Conservation (phyloP, 2,113 vertebrate species). For the Corydoras maculifer region DNA sequence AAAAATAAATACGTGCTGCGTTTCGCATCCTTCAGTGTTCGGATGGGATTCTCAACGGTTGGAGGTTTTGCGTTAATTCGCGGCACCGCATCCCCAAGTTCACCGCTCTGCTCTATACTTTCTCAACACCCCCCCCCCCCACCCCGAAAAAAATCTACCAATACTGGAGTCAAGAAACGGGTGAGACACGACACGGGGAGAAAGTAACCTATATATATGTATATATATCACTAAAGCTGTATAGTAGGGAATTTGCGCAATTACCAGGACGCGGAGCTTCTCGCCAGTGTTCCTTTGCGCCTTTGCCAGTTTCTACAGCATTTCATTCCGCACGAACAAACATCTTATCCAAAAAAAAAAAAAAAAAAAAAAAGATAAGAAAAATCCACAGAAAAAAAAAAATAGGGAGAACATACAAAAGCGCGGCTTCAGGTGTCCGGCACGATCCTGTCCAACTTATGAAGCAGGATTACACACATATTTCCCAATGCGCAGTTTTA, state of each 20-base stretch:
- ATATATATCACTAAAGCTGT: background rate
- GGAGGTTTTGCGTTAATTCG: no score
- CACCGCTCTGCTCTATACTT: no score
- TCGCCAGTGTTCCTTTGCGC: conserved; percentile 51
- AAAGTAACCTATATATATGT: no score
- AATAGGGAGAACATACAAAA: background rate
- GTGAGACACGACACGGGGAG: no score
- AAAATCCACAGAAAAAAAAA: conserved; percentile 11
- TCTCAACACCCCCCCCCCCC: no score
- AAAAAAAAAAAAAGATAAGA: conserved; percentile 37
- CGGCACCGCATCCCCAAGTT: no score
- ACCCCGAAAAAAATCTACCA: no score
- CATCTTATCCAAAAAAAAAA: conserved; percentile 20
- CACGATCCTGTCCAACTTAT: conserved; percentile 72
- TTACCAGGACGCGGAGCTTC: conserved; percentile 54
- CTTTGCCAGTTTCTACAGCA: conserved; percentile 52
- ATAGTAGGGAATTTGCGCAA: conserved; percentile 31
- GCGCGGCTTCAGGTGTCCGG: conserved; percentile 40
- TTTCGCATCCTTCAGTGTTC: no score
- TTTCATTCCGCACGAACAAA: conserved; percentile 36
- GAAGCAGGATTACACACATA: conserved; percentile 62
- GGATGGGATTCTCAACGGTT: no score
- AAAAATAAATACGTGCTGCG: no score
- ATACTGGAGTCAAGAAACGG: no score
- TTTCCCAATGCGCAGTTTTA: conserved; percentile 67